A percentile compares a stretch with the other conserved stretches of the same genome.
These are phyloP conservation scores for Asteroscopus sphinx DNA, from an alignment of 2,888 invertebrate genomes.

Conservation along the genomic window DNA sequence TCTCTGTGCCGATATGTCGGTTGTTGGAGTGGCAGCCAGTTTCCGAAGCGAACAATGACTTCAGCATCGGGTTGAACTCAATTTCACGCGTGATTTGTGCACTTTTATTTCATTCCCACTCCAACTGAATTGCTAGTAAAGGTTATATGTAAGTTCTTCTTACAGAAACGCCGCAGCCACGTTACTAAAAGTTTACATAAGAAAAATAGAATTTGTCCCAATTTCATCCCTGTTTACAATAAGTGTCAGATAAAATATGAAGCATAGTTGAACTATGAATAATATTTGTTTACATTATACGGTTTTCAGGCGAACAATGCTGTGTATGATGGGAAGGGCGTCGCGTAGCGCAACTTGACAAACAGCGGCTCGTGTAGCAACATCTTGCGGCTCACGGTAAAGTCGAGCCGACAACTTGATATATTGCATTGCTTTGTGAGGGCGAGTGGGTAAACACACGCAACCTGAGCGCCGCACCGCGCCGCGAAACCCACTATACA, in stretches of 20 bases:
- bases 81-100: constrained; percentile 89
- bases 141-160: constrained; percentile 18
- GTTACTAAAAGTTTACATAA: background rate
- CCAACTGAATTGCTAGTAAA: constrained; percentile 66
- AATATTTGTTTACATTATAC: constrained; percentile 54
- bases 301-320: constrained; percentile 60
- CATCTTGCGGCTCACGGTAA: constrained; percentile 75
- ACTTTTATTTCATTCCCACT: constrained; percentile 85
- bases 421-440: constrained; percentile 84
- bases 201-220: constrained; percentile 4
- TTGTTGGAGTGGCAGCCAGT: constrained; percentile 67
- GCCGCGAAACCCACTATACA: constrained; percentile 35
- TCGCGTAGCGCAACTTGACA: constrained; percentile 75
- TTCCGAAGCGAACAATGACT: constrained; percentile 78
- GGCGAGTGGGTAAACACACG: constrained; percentile 80
- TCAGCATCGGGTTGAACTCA: constrained; percentile 81
- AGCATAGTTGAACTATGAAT: constrained; percentile 23
- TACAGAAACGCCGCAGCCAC: background rate
- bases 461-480: constrained; percentile 51
- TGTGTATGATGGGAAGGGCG: constrained; percentile 63
- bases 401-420: constrained; percentile 83
- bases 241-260: constrained; percentile 33
- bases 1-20: constrained; percentile 57
- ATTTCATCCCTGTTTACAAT: constrained; percentile 4
- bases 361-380: constrained; percentile 78